Base-by-base conservation (phyloP, 2,888 invertebrate genomes). In the Lomographa bimaculata region DNA sequence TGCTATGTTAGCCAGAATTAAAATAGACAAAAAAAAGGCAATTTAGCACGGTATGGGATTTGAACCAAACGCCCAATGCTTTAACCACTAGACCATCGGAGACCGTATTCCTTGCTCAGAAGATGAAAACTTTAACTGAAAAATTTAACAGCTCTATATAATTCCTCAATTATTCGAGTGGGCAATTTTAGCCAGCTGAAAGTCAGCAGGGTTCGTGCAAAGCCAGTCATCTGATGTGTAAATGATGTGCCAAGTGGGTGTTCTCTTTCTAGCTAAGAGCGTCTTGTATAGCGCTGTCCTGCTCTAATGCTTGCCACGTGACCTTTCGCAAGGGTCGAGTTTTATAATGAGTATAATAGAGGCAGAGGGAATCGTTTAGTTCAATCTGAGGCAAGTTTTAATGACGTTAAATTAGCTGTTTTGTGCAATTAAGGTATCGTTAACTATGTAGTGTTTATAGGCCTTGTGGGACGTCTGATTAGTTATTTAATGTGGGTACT, bases 171-270 rank as follows among this genome's bases (percentile, higher is more conserved):
- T 75, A 79, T 61, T 62, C 58, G 59, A 71, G 65, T 67, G 69
- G 69, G 65, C 64, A 78, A 75, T 71, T 76, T 72, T 64, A 67
- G 43, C 46, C 27, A 57, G 50, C 64, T 67, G 65, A 56, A 75
- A 77, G 74, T 69, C 55, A 50, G 19, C 39, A 50, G 57, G 56
- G 53, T 57, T 54, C 58, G 60, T 29, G 44, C 64, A 56, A 67
- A 70, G 65, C 67, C 71, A 69, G 73, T 70, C 73, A 77, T 66
- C 63, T 78, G 77, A 78, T 75, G 79, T 79, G 78, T 74, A 75
- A 81, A 79, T 76, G 71, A 78, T 77, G 68, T 75, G 67, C 64
- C 54, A 62, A 57, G 54, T 36, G 19, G 12, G 10, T 16, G 25
- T 21, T 46, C 50, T 47, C 48, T 46, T 26, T 54, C 49, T 18